Evolutionary conservation across 2,888 invertebrate species (phyloP).

Genomic region (Microdon myrmicae): DNA sequence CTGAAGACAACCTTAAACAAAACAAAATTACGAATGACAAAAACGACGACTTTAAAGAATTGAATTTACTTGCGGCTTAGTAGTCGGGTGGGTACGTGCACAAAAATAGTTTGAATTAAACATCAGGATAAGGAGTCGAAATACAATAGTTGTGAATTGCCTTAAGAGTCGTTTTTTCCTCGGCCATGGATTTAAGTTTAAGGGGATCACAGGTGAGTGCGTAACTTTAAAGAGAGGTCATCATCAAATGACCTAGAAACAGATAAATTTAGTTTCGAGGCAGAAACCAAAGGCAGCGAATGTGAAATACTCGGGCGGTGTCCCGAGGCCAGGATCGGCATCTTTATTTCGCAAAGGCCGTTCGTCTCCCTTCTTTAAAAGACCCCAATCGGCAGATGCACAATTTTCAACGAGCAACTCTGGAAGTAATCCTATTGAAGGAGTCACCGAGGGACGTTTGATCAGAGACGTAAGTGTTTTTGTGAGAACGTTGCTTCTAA

Average conservation of each 20-base stretch:
- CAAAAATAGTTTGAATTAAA: too few species aligned
- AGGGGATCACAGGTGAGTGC: conserved; percentile 64
- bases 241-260: conserved; percentile 18
- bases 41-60: conserved; percentile 12
- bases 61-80: conserved; percentile 13
- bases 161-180: conserved; percentile 34
- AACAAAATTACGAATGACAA: conserved; percentile 26
- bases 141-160: too few species aligned
- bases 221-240: not conserved
- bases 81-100: conserved; percentile 27
- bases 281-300: conserved; percentile 61
- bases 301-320: conserved; percentile 59
- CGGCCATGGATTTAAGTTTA: conserved; percentile 66
- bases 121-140: too few species aligned
- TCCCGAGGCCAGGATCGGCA: conserved; percentile 64
- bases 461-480: conserved; percentile 45
- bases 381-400: conserved; percentile 66
- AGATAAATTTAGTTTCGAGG: conserved; percentile 66
- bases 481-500: conserved; percentile 7
- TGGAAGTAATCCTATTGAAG: conserved; percentile 54
- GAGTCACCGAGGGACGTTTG: conserved; percentile 34
- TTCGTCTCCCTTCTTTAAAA: conserved; percentile 58
- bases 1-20: too few species aligned
- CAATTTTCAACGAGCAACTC: conserved; percentile 58
- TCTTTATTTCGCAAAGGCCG: conserved; percentile 60